Base-by-base conservation (phyloP, 2,797 vertebrate genomes). In the Dipus sagitta region DNA sequence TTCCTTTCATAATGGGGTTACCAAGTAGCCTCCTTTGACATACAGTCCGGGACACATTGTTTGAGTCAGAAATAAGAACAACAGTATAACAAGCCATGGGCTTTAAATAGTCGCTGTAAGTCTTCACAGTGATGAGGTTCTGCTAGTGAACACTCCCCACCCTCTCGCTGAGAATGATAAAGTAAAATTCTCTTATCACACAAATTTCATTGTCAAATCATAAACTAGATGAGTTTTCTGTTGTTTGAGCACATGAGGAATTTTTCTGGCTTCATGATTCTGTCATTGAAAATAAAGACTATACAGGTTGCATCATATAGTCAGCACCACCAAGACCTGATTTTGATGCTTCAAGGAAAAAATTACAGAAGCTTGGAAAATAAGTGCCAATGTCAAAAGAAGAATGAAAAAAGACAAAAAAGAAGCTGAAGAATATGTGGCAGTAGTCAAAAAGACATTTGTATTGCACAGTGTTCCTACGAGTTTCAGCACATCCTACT, bases 251-350 rank as follows among this genome's bases (percentile, higher is more conserved):
- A 97, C 99, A 99, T 64, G 99, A 99, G 93, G 99, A 99, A 96
- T 99, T 99, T 97, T 99, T 99, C 97, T 99, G 99, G 99, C 99
- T 99, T 96, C 99, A 99, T 52, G 99, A 99, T 98, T 99, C 99
- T 60, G 99, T 99, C 34, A 98, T 99, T 93, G 99, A 99, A 97
- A 99, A 99, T 62, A 99, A 99, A 97, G 99, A 99, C 34, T 99
- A 99, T 90, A 99, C 99, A 72, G 99, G 99, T 94, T 99, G 99
- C 97, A 99, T 99, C 28, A 99, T 99, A 96, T 99, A 99, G n/a
- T 99, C 99, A 10, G 99, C 99, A 71, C 99, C 99, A 75, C 99
- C 99, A 77, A 98, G 99, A 97, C 99, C 99, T 78, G 99, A 99
- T 98, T 99, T 99, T 62, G 99, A 99, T 98, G 99, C 99, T 4